Percentiles rank a stretch among this genome's conserved stretches.
These are phyloP conservation scores for Petrolisthes cinctipes DNA, from an alignment of 2,888 invertebrate species.

Conservation along the genomic window DNA sequence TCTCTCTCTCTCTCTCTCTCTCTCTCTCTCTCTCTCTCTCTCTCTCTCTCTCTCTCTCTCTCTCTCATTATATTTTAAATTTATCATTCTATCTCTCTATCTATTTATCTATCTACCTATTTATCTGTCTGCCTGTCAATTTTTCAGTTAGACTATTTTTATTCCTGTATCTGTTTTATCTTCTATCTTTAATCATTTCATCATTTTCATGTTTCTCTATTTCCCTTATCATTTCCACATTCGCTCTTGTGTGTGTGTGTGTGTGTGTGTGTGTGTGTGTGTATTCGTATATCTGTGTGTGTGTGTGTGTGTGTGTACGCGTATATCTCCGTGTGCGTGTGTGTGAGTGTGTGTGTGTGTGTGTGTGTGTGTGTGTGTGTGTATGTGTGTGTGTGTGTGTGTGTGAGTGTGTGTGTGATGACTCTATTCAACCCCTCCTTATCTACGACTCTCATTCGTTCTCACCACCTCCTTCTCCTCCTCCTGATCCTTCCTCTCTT, in stretches of 20 bases:
- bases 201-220: background rate
- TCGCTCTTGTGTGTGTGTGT: background rate
- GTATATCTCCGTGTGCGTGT: background rate
- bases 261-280: background rate
- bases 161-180: conserved; percentile 1
- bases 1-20: conserved; percentile 1
- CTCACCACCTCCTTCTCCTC: background rate
- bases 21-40: conserved; percentile 19
- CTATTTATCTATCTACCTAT: background rate
- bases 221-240: background rate
- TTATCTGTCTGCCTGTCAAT: background rate
- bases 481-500: background rate
- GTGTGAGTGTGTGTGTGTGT: background rate
- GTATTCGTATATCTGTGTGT: background rate
- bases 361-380: background rate
- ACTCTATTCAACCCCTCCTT: background rate
- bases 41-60: conserved; percentile 13
- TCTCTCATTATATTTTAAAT: background rate
- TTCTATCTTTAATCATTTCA: background rate
- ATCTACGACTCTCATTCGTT: background rate
- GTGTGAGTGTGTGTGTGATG: background rate
- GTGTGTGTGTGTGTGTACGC: background rate
- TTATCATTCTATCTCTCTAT: background rate
- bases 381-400: background rate
- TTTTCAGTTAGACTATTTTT: background rate